Evolutionary conservation across 2,797 vertebrate species (phyloP), one percentile per base, ranked within the genome.

Genomic region (Halcyon smyrnensis): DNA sequence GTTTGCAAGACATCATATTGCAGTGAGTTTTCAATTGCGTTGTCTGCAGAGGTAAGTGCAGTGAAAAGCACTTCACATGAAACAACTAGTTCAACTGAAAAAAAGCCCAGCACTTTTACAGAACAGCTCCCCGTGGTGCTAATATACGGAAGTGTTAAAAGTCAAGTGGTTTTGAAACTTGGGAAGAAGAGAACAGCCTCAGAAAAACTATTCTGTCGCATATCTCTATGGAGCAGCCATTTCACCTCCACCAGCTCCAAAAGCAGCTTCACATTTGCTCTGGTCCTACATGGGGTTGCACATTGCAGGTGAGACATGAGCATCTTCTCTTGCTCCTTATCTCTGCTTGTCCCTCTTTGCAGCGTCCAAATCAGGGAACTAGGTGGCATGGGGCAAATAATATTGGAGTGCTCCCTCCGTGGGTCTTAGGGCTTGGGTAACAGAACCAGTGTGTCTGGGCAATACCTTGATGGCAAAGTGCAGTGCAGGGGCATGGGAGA

Each of bases 361-460:
- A 0, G 11, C n/a, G 69, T 15, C 18, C 63, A 57, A 59, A 57
- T 5, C 15, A 57, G 56, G 9, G 11, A 2, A 71, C 2, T 32
- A 32, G 11, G 20, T 69, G 43, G 27, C 43, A 80, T 0, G 0
- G n/a, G 8, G 15, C 39, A 25, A 57, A 2, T 57, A 80, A 46
- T 1, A 3, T 48, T 2, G 2, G 36, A 73, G 8, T 12, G 25
- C 15, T 63, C 14, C 16, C 30, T 63, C 24, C 39, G 18, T 28
- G 21, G 8, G 9, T 20, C 28, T 27, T 51, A 27, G 25, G 34
- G 21, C 39, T 41, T 65, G 51, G 5, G 53, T 13, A 84, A 20
- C 27, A 76, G 21, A 30, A 5, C 0, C 0, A 46, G 17, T 1
- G 2, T 28, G 12, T 60, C 15, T 6, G 6, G 37, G 37, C 15